Evolutionary conservation across 2,797 vertebrate genomes (phyloP).

Genomic region (Dendrocincla fuliginosa): DNA sequence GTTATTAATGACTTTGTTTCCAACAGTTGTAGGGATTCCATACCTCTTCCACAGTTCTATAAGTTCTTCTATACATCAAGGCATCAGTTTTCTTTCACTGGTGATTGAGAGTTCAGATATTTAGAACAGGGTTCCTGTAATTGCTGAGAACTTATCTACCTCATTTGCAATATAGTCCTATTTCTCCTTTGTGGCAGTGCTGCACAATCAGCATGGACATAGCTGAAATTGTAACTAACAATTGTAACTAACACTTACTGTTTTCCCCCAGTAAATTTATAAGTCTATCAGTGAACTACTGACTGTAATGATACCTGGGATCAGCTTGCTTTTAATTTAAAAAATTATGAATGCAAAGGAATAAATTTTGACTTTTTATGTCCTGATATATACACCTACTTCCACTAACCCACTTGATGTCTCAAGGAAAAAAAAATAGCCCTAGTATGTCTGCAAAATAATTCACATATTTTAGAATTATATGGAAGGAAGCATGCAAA

Average conservation of each 20-base stretch:
- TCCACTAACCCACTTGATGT: not conserved
- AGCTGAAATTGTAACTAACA: not conserved
- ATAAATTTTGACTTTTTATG: not conserved
- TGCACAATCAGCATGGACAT: not conserved
- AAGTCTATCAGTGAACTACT: not conserved
- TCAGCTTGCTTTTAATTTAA: not conserved
- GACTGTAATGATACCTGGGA: not conserved
- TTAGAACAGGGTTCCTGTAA: not conserved
- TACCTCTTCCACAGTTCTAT: not conserved
- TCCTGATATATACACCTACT: not conserved
- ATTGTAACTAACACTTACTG: not conserved
- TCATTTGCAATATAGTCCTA: not conserved
- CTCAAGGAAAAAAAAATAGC: not conserved
- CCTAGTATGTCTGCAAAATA: not conserved
- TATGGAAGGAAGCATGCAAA: not conserved
- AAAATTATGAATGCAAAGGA: not conserved
- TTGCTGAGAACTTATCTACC: not conserved
- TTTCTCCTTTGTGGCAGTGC: not conserved
- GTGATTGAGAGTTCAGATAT: slow-evolving; percentile 8
- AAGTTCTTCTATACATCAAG: not conserved
- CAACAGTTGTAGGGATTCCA: not conserved
- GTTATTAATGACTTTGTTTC: slow-evolving; percentile 55
- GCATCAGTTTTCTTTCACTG: slow-evolving; percentile 24
- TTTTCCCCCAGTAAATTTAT: not conserved
- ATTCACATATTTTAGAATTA: not conserved